A percentile compares a stretch with the other conserved stretches of the same genome.
Evolutionary conservation across 1,140 invertebrate species (phyloP).

Genomic region (Papilio polyxenes): DNA sequence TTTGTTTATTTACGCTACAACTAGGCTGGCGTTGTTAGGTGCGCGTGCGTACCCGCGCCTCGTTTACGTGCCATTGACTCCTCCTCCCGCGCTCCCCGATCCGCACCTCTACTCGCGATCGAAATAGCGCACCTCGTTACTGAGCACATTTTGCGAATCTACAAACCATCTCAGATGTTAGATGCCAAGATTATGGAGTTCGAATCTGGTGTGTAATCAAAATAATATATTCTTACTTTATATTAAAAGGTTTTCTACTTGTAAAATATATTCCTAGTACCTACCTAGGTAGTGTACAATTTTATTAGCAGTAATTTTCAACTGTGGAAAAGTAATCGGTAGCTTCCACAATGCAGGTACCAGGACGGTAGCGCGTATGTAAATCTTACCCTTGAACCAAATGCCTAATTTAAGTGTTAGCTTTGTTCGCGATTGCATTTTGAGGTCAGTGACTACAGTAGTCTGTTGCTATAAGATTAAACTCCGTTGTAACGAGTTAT

Average conservation of each 20-base stretch:
- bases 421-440: slow-evolving; percentile 22
- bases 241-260: too few relatives aligned
- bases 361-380: slow-evolving; percentile 5
- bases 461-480: background rate
- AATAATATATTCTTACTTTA: too few relatives aligned
- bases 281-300: background rate
- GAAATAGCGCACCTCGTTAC: slow-evolving; percentile 54
- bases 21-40: slow-evolving; percentile 31
- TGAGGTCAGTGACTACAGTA: background rate
- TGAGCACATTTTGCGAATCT: slow-evolving; percentile 2
- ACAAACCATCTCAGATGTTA: background rate
- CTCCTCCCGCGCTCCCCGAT: slow-evolving; percentile 45
- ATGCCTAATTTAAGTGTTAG: slow-evolving; percentile 27
- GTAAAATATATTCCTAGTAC: background rate
- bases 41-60: slow-evolving; percentile 48
- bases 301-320: background rate
- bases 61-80: slow-evolving; percentile 72
- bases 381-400: slow-evolving; percentile 12
- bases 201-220: background rate
- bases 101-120: slow-evolving; percentile 47
- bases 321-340: background rate
- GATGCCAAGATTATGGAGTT: background rate
- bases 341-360: background rate
- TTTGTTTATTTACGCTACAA: slow-evolving; percentile 54
- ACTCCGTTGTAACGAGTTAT: background rate